These are phyloP conservation scores for Muschampia plurimacula DNA, from an alignment of 2,888 invertebrate genomes.

Conservation along the genomic window DNA sequence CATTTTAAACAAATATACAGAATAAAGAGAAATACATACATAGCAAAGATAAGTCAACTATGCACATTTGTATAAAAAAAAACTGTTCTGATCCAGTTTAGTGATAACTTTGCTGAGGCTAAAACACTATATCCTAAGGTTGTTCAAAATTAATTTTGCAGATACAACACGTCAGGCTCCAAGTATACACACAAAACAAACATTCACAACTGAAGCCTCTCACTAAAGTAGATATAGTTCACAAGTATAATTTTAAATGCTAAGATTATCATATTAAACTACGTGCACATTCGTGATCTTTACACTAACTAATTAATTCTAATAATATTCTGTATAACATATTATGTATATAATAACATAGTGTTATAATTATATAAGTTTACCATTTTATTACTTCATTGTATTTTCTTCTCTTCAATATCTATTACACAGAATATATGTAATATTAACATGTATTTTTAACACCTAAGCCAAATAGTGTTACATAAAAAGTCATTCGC, in stretches of 20 bases:
- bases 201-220: slow-evolving; percentile 67
- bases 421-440: slow-evolving; percentile 50
- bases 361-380: slow-evolving; percentile 58
- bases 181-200: slow-evolving; percentile 41
- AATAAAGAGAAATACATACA: too few relatives aligned
- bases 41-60: too few relatives aligned
- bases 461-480: slow-evolving; percentile 55
- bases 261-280: slow-evolving; percentile 56
- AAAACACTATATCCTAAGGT: too few relatives aligned
- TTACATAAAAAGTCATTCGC: slow-evolving; percentile 2
- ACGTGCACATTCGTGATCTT: slow-evolving; percentile 63
- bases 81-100: too few relatives aligned
- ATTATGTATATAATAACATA: slow-evolving; percentile 45
- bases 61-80: too few relatives aligned
- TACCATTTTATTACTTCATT: slow-evolving; percentile 51
- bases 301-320: slow-evolving; percentile 59
- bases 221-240: slow-evolving; percentile 57
- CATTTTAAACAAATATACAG: background rate
- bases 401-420: slow-evolving; percentile 35
- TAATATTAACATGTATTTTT: slow-evolving; percentile 47
- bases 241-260: slow-evolving; percentile 66
- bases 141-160: slow-evolving; percentile 41
- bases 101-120: too few relatives aligned
- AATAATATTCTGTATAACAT: slow-evolving; percentile 44
- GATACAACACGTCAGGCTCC: slow-evolving; percentile 44